Percentiles rank a stretch among this genome's conserved stretches.
Conservation (phyloP, 2,888 invertebrate genomes). For the Ceriagrion tenellum region DNA sequence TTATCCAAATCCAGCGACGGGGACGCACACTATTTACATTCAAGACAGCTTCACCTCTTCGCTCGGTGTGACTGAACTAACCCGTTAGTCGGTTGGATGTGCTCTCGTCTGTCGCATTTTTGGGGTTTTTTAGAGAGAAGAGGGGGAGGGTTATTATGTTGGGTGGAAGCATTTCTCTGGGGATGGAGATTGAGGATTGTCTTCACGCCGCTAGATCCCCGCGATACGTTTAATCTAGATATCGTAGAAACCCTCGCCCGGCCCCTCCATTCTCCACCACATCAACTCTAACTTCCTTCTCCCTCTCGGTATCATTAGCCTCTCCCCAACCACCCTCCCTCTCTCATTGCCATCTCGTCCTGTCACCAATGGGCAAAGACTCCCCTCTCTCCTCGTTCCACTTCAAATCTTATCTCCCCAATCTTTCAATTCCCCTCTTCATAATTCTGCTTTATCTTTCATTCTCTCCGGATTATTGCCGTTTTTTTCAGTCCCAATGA, state of each 20-base stretch:
- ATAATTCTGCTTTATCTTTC: slow-evolving; percentile 31
- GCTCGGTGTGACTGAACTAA: too few species aligned
- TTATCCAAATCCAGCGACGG: too few species aligned
- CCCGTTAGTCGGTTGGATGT: too few species aligned
- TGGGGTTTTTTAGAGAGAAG: not conserved
- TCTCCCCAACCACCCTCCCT: not conserved
- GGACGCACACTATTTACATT: too few species aligned
- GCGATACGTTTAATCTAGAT: not conserved
- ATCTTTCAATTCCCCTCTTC: not conserved
- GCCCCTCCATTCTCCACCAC: not conserved
- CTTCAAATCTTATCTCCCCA: slow-evolving; percentile 22
- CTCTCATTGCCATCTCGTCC: not conserved
- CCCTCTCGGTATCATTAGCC: not conserved
- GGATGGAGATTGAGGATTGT: not conserved
- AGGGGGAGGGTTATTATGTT: not conserved
- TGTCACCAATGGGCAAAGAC: not conserved
- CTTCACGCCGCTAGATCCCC: not conserved
- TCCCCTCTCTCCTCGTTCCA: not conserved
- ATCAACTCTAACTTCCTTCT: not conserved
- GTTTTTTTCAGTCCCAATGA: not conserved
- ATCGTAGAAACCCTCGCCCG: not conserved
- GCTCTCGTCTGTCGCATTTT: too few species aligned
- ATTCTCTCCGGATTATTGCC: not conserved
- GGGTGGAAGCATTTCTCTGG: not conserved
- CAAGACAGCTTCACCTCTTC: too few species aligned